Conservation (phyloP, 2,113 vertebrate species). For the Meles meles region DNA sequence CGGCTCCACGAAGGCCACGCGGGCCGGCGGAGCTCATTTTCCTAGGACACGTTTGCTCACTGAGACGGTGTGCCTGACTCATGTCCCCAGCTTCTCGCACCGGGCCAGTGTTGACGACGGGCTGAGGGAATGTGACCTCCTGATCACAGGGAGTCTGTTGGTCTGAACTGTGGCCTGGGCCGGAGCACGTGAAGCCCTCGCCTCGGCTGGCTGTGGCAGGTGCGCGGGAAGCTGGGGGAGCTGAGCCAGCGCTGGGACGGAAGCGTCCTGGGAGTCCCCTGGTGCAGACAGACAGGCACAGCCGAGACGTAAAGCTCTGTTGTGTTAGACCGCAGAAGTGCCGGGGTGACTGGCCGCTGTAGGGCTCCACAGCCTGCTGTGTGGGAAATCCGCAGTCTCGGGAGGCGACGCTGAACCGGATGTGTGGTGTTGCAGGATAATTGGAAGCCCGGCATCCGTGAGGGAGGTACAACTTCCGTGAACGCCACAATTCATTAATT, state of each 20-base stretch:
- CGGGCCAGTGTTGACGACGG: background rate
- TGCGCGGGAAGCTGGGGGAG: too few relatives aligned
- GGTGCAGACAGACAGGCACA: rapidly evolving
- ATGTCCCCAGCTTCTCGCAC: background rate
- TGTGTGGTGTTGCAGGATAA: too few relatives aligned
- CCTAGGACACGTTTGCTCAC: rapidly evolving
- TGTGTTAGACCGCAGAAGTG: rapidly evolving
- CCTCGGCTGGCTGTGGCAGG: rapidly evolving
- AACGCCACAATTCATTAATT: too few relatives aligned
- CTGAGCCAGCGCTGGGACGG: background rate
- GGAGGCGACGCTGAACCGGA: too few relatives aligned
- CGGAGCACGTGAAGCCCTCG: too few relatives aligned
- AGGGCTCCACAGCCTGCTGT: rapidly evolving
- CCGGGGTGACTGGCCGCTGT: too few relatives aligned
- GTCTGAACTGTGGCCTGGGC: background rate
- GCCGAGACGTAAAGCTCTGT: background rate
- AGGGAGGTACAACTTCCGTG: too few relatives aligned
- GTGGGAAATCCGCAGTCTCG: too few relatives aligned
- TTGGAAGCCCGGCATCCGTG: too few relatives aligned
- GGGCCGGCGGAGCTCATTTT: rapidly evolving
- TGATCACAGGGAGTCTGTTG: rapidly evolving
- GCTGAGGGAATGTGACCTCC: rapidly evolving
- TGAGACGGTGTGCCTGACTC: rapidly evolving
- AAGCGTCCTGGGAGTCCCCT: background rate
- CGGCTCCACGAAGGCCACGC: rapidly evolving